Percentiles rank a stretch among this genome's conserved stretches.
Evolutionary conservation across 1,140 invertebrate genomes (phyloP).

Genomic region (Drosophila kikkawai): DNA sequence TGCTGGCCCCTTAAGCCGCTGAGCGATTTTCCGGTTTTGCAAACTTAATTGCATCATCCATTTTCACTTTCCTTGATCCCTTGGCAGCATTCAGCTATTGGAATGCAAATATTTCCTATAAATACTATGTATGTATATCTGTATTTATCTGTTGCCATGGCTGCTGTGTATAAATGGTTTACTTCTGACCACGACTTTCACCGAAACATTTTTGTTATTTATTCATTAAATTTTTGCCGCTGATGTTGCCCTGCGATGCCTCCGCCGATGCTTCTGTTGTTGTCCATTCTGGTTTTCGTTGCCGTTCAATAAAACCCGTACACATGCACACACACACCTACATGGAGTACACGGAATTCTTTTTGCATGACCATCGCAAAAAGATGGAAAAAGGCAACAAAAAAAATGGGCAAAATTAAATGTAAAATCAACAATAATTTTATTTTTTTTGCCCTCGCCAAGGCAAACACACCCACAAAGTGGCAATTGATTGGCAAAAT

Average conservation of each 20-base stretch:
- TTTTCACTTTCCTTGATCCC: slow-evolving; percentile 67
- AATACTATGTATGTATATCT: slow-evolving; percentile 2
- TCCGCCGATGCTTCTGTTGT: slow-evolving; percentile 46
- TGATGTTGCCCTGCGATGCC: slow-evolving; percentile 44
- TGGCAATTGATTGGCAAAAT: slow-evolving; percentile 79
- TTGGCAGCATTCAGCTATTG: slow-evolving; percentile 33
- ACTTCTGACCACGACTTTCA: slow-evolving; percentile 79
- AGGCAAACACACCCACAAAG: slow-evolving; percentile 68
- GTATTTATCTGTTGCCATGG: slow-evolving; percentile 55
- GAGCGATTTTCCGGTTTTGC: slow-evolving; percentile 11
- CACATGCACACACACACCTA: slow-evolving; percentile 57
- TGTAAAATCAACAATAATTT: slow-evolving; percentile 71
- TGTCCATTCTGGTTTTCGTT: slow-evolving; percentile 52
- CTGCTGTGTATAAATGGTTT: slow-evolving; percentile 69
- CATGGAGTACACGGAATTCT: slow-evolving; percentile 59
- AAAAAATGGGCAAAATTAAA: slow-evolving; percentile 59
- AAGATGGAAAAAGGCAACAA: slow-evolving; percentile 13
- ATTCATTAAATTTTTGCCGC: slow-evolving; percentile 80
- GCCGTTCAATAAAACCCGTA: slow-evolving; percentile 45
- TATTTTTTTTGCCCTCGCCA: slow-evolving; percentile 29
- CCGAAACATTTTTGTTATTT: slow-evolving; percentile 80
- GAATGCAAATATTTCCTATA: slow-evolving; percentile 52
- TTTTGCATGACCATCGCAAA: slow-evolving; percentile 66
- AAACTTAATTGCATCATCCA: slow-evolving; percentile 47
- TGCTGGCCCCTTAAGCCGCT: neutral